Conservation (phyloP, 2,797 vertebrate genomes). For the Tokudaia muenninki region DNA sequence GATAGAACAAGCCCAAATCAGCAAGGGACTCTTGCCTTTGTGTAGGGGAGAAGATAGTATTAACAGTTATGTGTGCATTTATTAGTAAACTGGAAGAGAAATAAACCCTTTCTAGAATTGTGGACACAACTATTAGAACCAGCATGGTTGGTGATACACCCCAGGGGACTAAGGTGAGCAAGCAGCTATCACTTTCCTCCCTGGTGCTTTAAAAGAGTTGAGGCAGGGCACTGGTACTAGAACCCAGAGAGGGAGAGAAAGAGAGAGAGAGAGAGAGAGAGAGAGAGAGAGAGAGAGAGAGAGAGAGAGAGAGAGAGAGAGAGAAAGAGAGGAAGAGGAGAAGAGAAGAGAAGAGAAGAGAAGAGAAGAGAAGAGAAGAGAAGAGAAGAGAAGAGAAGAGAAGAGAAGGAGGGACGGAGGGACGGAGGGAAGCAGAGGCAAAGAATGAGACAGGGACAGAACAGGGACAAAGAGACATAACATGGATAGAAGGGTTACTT, state of each 20-base stretch:
- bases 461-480: no score
- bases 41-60: slow-evolving; percentile 27
- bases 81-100: slow-evolving; percentile 40
- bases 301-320: neutral
- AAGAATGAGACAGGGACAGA: neutral
- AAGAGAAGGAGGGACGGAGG: no score
- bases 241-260: neutral
- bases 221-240: neutral
- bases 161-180: slow-evolving; percentile 7
- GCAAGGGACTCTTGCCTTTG: neutral
- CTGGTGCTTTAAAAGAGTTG: neutral
- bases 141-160: neutral
- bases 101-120: neutral
- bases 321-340: rapidly evolving
- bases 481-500: neutral
- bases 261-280: neutral
- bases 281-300: neutral
- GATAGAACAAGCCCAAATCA: slow-evolving; percentile 27
- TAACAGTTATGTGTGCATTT: slow-evolving; percentile 1
- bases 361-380: no score
- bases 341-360: no score
- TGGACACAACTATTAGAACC: neutral
- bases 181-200: neutral
- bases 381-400: no score
- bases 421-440: no score